Base-by-base conservation (phyloP, 1,140 invertebrate species). In the Dreissena rostriformis region DNA sequence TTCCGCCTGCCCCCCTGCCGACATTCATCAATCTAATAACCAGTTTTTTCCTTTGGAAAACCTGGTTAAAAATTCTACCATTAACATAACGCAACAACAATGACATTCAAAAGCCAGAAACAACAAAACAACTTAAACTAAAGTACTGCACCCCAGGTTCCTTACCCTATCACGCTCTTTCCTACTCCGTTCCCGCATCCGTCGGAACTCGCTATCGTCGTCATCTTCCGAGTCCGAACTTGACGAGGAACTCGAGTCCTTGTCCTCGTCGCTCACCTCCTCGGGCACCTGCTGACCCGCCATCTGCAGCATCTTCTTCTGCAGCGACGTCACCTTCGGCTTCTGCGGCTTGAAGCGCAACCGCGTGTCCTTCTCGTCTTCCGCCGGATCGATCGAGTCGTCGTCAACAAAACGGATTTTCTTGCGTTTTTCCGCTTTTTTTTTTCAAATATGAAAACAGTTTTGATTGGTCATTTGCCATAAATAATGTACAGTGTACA, bases 221-320 rank as follows among this genome's bases (percentile, higher is more conserved):
- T 87, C 84, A 52, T 79, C 75, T 17, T 52, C 39, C 10, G 55
- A 78, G 49, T 26, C 52, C 12, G 66, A 72, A 63, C 29, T 53
- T 63, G 71, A 76, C 8, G 49, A 75, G 17, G 26, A 55, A 22
- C 49, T 53, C 26, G 75, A 73, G 26, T 39, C 39, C 39, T 82
- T 86, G 57, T 87, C 86, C 19, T 75, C 82, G 55, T 84, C 76
- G 19, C 75, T 68, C 24, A 65, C 84, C 28, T 86, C 86, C 55
- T 80, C 83, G 89, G 98, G 97, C n/a, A 97, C 96, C 91, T 98
- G 97, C 93, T 98, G 97, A 4, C 97, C 97, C 22, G 97, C 96
- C 90, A 97, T 95, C 73, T 90, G 85, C 70, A 97, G 94, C 96
- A 97, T 97, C 91, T 96, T 96, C 84, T 97, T 96, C 87, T 97